Base-by-base conservation (phyloP, 1,140 invertebrate genomes). In the Diplogasteroides magnus region DNA sequence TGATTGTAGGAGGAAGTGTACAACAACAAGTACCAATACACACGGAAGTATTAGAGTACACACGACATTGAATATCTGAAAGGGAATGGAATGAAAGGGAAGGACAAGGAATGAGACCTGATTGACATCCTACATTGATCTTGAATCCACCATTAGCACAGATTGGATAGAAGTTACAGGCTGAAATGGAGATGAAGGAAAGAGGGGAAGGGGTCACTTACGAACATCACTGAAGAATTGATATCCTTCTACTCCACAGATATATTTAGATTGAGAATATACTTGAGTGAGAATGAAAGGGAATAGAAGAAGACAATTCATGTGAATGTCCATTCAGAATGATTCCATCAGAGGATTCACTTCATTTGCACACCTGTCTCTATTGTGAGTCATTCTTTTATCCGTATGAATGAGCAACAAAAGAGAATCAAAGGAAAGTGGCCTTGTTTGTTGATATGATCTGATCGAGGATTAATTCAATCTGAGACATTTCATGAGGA, bases 391-490 rank as follows among this genome's bases (percentile, higher is more conserved):
- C n/a, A n/a, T n/a, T n/a, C n/a, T n/a, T n/a, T n/a, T n/a, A n/a
- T n/a, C n/a, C n/a, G n/a, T n/a, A n/a, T n/a, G n/a, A n/a, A n/a
- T n/a, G n/a, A n/a, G n/a, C n/a, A n/a, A n/a, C n/a, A n/a, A n/a
- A n/a, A n/a, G n/a, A n/a, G 6, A 48, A 48, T 48, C 19, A 71
- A n/a, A 71, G 63, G 31, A 71, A 71, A 11, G 69, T 71, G 11
- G 69, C 63, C 6, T 71, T 14, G 25, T 71, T 58, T 0, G 62
- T 63, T 1, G 69, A 48, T 48, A 48, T 63, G 27, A 71, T 71
- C 31, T 71, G 62, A n/a, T 71, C 69, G 14, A 71, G 31, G 55
- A 71, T 63, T 19, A 71, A n/a, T 31, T 71, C 69, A 31, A 71
- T 63, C 27, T 71, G 69, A 31, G 63, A 57, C 29, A 57, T 37